Evolutionary conservation across 2,888 invertebrate species (phyloP).

Genomic region (Frankliniella fusca): DNA sequence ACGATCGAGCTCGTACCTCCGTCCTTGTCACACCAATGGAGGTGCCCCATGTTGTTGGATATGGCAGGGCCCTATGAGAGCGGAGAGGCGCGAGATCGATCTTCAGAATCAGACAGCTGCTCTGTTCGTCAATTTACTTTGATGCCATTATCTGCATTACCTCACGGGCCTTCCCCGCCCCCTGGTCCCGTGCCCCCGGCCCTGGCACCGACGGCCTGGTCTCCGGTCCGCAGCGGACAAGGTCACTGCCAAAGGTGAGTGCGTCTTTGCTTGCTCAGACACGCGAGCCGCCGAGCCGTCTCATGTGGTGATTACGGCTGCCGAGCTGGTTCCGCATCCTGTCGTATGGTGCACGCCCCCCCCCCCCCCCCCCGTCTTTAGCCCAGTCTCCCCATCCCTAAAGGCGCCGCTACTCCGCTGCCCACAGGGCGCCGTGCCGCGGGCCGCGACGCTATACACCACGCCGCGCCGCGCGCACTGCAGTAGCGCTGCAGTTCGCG

Average conservation of each 20-base stretch:
- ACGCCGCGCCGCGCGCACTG: background rate
- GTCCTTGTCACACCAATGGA: no score
- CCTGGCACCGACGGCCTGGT: no score
- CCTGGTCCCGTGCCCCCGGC: no score
- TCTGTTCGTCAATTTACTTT: no score
- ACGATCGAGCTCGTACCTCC: no score
- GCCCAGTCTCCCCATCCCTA: background rate
- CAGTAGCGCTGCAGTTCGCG: constrained; percentile 4
- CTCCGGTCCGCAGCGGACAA: no score
- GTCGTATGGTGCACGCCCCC: background rate
- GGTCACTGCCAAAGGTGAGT: background rate
- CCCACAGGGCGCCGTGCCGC: constrained; percentile 3
- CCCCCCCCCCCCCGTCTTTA: background rate
- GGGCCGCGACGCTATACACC: background rate
- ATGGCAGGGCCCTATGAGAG: no score
- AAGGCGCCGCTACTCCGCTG: background rate
- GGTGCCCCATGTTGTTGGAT: no score
- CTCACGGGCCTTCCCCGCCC: no score
- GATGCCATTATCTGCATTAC: no score
- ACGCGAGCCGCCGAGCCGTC: background rate
- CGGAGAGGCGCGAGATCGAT: no score
- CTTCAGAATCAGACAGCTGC: no score
- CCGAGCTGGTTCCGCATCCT: background rate
- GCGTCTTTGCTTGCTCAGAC: background rate
- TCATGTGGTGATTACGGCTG: background rate